Evolutionary conservation across 2,113 vertebrate species (phyloP), one percentile per base, ranked within the genome.

Genomic region (Aythya baeri): DNA sequence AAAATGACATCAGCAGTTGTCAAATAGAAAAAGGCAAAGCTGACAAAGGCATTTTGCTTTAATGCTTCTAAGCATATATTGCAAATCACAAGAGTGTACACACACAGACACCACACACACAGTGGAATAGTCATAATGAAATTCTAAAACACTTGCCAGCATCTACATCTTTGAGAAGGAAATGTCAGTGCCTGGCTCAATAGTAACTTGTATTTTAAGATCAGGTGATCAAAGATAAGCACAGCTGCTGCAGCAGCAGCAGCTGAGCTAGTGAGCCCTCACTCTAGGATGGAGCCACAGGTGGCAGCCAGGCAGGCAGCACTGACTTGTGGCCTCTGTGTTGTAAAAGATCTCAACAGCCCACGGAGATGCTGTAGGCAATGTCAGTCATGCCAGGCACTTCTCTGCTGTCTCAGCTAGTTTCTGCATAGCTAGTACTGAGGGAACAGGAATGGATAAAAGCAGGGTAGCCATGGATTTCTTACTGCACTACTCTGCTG

Each of bases 11-110:
- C 44, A 76, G 50, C 27, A 76, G 52, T 13, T 87, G 55, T 89
- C 71, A 95, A 74, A 94, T 52, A 43, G 36, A 62, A 85, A 76
- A 92, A 77, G 68, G 79, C 18, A 82, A 91, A 91, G 43, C 63
- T 57, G 85, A 65, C 79, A 88, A 74, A 80, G 44, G 50, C 36
- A 55, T 77, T 89, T 94, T 89, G 20, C 38, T 76, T 71, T 90
- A 85, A 75, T 57, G 18, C 16, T 91, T 88, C 86, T 76, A 66
- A 94, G 77, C 26, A 10, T 78, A 57, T 76, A 50, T 43, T 86
- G 67, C 71, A 87, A 92, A 54, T 76, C 91, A 79, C 22, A 59
- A 49, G 46, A 49, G 54, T 75, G 59, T 13, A 6, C 36, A 29
- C 43, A 20, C 11, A 38, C 31, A 32, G 1, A 2, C 54, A 23